phyloP scores from a whole-genome alignment of 2,113 vertebrate species.

The Dasyornis broadbenti region DNA sequence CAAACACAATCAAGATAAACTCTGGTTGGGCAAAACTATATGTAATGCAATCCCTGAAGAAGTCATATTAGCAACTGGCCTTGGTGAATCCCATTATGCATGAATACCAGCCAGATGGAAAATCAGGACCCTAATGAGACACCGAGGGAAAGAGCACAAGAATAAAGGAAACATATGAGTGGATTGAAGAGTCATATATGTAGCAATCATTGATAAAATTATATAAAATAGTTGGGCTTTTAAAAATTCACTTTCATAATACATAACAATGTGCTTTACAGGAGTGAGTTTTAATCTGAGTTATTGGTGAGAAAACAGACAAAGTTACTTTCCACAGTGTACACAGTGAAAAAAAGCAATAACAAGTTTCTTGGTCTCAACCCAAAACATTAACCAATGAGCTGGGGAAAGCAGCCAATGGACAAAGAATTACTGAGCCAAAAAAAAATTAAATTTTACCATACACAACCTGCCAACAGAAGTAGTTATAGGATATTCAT shows the following conservation, averaged over 20 bases:
- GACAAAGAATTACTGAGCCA: neutral
- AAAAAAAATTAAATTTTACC: neutral
- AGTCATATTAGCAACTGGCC: neutral
- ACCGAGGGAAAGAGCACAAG: neutral
- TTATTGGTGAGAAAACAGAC: neutral
- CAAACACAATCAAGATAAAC: neutral
- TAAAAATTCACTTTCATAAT: neutral
- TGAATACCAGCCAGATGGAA: neutral
- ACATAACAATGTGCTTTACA: neutral
- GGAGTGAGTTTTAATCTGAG: neutral
- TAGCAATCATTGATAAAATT: neutral
- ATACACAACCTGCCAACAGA: neutral
- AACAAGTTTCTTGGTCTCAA: neutral
- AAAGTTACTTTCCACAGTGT: neutral
- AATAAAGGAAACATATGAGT: neutral
- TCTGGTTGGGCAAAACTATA: neutral
- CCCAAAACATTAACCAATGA: neutral
- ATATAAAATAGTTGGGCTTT: accelerated
- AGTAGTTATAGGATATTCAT: neutral
- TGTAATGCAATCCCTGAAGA: neutral
- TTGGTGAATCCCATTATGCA: neutral
- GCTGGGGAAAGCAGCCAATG: neutral
- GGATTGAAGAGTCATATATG: neutral
- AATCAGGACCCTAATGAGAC: neutral
- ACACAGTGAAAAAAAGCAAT: neutral